Evolutionary conservation across 2,797 vertebrate species (phyloP).

Genomic region (Eurystomus glaucurus): DNA sequence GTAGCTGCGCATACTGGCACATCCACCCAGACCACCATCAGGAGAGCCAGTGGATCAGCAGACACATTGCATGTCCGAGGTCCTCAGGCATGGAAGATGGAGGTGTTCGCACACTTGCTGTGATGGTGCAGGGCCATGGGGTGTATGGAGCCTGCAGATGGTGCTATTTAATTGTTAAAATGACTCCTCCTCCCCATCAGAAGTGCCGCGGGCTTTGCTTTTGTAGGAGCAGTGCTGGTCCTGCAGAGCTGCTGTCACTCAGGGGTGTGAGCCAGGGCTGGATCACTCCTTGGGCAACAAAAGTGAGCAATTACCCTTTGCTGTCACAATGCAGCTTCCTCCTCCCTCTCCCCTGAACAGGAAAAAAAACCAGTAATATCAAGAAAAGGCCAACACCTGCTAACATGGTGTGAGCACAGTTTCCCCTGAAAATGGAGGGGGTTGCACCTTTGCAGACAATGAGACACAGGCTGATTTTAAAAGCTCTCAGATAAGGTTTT

Average conservation of each 20-base stretch:
- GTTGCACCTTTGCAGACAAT: background rate
- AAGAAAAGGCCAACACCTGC: background rate
- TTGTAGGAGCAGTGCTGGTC: background rate
- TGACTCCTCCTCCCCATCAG: background rate
- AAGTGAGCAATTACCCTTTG: rapidly evolving
- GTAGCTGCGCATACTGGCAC: rapidly evolving
- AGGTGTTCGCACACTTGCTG: rapidly evolving
- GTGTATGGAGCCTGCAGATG: background rate
- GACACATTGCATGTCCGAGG: too few species aligned
- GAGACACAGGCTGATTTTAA: background rate
- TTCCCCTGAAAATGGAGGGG: background rate
- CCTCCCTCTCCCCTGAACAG: rapidly evolving
- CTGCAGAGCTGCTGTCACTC: rapidly evolving
- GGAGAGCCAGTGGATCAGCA: background rate
- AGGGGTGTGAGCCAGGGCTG: rapidly evolving
- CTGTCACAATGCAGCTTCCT: background rate
- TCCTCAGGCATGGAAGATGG: rapidly evolving
- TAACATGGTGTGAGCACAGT: background rate
- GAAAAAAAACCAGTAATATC: rapidly evolving
- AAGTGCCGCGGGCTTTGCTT: rapidly evolving
- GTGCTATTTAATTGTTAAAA: constrained; percentile 55
- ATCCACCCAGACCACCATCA: rapidly evolving
- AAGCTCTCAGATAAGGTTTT: background rate
- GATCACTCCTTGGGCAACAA: background rate
- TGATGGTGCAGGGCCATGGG: rapidly evolving